Percentiles rank a stretch among this genome's conserved stretches.
Evolutionary conservation across 1,140 invertebrate genomes (phyloP).

Genomic region (Helicoverpa armigera): DNA sequence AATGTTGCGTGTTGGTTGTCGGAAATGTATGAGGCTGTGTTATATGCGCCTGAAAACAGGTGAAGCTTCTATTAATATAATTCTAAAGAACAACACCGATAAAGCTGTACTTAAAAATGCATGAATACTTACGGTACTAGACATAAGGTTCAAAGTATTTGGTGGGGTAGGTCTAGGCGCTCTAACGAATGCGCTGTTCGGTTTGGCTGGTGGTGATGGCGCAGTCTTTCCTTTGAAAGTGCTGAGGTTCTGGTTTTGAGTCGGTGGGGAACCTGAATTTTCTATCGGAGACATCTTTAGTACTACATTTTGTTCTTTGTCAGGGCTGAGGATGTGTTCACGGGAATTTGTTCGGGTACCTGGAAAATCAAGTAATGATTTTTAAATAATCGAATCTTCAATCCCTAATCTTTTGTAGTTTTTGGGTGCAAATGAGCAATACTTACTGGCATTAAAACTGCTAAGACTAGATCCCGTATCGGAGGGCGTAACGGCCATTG

Average conservation of each 20-base stretch:
- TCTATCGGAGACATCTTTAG: constrained; percentile 91
- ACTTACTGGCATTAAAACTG: constrained; percentile 88
- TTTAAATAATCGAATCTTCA: neutral
- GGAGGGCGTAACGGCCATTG: constrained; percentile 87
- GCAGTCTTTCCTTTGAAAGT: constrained; percentile 88
- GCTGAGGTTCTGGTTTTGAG: constrained; percentile 85
- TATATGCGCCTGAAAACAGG: constrained; percentile 86
- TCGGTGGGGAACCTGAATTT: constrained; percentile 76
- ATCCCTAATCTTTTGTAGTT: neutral
- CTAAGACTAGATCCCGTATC: constrained; percentile 89
- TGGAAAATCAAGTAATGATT: constrained; percentile 54
- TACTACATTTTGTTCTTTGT: constrained; percentile 90
- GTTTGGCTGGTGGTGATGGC: constrained; percentile 85
- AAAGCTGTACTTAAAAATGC: constrained; percentile 55
- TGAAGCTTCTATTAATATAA: constrained; percentile 72
- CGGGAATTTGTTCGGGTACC: constrained; percentile 74
- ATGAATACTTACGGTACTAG: constrained; percentile 84
- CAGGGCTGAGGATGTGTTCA: constrained; percentile 83
- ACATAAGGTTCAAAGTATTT: constrained; percentile 92
- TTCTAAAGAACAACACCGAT: constrained; percentile 59
- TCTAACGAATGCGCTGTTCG: constrained; percentile 82
- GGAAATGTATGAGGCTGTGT: constrained; percentile 85
- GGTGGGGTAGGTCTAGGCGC: constrained; percentile 93
- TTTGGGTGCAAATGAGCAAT: neutral
- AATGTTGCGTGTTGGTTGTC: constrained; percentile 74